Base-by-base conservation (phyloP, 2,888 invertebrate species). In the Dorcus parallelipipedus region DNA sequence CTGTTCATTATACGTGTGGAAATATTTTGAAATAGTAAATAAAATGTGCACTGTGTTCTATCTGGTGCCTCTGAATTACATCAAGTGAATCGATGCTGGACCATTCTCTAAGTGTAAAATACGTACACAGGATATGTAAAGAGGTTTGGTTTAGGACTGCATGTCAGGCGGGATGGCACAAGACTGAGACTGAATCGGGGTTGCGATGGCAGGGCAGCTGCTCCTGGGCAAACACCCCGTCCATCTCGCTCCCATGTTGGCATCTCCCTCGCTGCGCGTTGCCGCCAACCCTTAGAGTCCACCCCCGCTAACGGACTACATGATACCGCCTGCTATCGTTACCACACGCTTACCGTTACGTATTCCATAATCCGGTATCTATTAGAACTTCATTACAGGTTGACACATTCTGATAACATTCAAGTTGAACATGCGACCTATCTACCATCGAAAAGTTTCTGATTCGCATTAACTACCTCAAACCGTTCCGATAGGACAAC, bases 141-240 rank as follows among this genome's bases (percentile, higher is more conserved):
- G 66, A 58, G 62, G 61, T 63, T 67, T 62, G 60, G 65, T 63
- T 60, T 73, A 72, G 69, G 68, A 68, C 72, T 73, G 72, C 72
- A 70, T 74, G 62, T 69, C 71, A 69, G 65, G 67, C 66, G 68
- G 68, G 71, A 65, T 72, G 71, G 73, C 72, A 73, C 71, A 73
- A 74, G 72, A 76, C 76, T 76, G 60, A 71, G 71, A 64, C 67
- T 71, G 69, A 57, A 56, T 55, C 59, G 72, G 73, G 73, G 73
- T 73, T 74, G 74, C 74, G 73, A 72, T 69, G 69, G 71, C 64
- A 68, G 69, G 68, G 69, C 71, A 69, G 70, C 70, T 68, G 74
- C 71, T 74, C 76, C 75, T 74, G 74, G 74, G 73, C 73, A 73
- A 73, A 64, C 68, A 68, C 65, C 67, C 69, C 66, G 54, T 57